Base-by-base conservation (phyloP, 2,797 vertebrate genomes). In the Buphagus erythrorhynchus region DNA sequence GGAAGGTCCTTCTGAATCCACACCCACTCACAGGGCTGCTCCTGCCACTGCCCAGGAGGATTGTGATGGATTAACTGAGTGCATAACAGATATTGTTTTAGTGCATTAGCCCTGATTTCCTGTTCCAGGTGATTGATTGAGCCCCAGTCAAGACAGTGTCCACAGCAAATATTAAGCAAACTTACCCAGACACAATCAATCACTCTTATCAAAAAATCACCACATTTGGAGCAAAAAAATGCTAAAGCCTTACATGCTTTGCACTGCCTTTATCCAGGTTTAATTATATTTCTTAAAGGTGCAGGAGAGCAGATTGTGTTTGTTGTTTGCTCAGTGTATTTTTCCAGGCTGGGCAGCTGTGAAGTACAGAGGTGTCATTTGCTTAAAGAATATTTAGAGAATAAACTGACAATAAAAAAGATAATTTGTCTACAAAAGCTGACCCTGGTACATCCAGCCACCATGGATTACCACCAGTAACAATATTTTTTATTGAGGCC, bases 51-150 rank as follows among this genome's bases (percentile, higher is more conserved):
- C 83, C 14, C 91, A 59, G 76, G 94, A 93, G 94, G 88, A 79
- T 94, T 91, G 90, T 97, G 97, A 96, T 97, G 90, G 94, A 97
- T 97, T 76, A 93, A 94, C 59, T 71, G 86, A 86, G 86, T 86
- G 90, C 84, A 91, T 93, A 95, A 74, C 92, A 94, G 93, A 95
- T 96, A 96, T 96, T 95, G 91, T 93, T 97, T 92, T 88, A 96
- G 93, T 95, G 94, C 96, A 97, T 97, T 97, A 97, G 95, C 94
- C 71, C 95, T 96, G 92, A 97, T 97, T 97, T 97, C 97, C 96
- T 95, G 83, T 33, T 95, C 91, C 80, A 13, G 58, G 75, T 97
- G 96, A 97, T 97, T 94, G 97, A 97, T 97, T 88, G 95, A 96
- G 90, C 90, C 86, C 83, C 95, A 90, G 55, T 85, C 91, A 95